Conservation (phyloP, 64 coral and sea anemone genomes). For the Montipora cactus region DNA sequence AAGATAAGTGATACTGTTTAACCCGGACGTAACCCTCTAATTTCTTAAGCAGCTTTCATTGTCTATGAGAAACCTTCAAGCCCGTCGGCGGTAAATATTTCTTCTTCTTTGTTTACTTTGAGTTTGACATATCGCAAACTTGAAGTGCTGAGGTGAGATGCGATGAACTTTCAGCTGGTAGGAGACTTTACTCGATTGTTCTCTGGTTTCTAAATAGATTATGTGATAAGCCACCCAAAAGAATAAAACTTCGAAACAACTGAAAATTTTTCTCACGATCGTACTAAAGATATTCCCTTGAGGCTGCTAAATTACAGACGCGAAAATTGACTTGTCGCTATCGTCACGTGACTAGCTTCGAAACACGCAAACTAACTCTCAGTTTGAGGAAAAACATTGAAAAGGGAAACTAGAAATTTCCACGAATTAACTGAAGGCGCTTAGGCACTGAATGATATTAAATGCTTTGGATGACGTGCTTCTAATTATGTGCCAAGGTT, state of each 20-base stretch:
- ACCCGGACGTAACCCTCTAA: background rate
- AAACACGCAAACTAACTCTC: too few species aligned
- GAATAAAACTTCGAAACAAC: background rate
- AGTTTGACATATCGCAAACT: constrained; percentile 12
- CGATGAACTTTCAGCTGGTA: background rate
- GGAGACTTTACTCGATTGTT: background rate
- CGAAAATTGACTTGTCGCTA: too few species aligned
- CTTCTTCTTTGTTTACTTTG: constrained; percentile 19
- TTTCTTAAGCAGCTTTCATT: constrained; percentile 40
- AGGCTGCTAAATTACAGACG: background rate
- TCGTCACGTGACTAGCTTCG: too few species aligned
- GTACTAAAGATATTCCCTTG: background rate
- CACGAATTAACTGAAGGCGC: too few species aligned
- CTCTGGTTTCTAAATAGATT: background rate
- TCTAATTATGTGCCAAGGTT: too few species aligned
- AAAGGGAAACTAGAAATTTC: too few species aligned
- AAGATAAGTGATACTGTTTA: background rate
- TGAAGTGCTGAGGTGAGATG: background rate
- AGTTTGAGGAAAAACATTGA: too few species aligned
- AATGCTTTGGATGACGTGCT: too few species aligned
- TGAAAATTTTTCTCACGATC: background rate
- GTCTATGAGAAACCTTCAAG: background rate
- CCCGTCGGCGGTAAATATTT: constrained; percentile 8
- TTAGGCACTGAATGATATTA: too few species aligned
- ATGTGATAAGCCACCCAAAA: background rate